Evolutionary conservation across 2,113 vertebrate genomes (phyloP).

Genomic region (Melospiza georgiana): DNA sequence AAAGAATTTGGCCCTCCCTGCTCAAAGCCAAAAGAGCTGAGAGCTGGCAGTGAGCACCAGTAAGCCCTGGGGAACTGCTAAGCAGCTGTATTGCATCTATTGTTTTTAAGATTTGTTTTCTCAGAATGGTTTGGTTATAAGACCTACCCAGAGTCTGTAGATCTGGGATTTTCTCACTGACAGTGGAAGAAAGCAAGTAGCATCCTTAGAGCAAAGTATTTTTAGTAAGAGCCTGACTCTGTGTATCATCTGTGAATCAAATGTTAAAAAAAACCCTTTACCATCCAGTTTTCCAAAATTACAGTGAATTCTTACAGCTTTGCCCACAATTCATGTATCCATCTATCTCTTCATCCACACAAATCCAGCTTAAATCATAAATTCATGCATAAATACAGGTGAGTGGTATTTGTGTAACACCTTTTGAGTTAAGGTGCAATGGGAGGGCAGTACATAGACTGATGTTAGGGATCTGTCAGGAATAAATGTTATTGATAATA

Average conservation of each 20-base stretch:
- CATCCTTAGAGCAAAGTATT: neutral
- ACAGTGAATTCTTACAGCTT: neutral
- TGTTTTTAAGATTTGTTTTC: conserved; percentile 45
- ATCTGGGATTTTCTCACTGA: neutral
- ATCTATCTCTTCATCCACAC: neutral
- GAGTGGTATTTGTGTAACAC: neutral
- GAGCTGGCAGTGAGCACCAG: conserved; percentile 42
- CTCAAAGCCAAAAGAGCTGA: neutral
- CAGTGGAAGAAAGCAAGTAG: neutral
- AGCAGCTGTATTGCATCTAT: conserved; percentile 23
- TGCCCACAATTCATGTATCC: neutral
- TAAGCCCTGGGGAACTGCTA: conserved; percentile 7
- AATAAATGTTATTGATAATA: neutral
- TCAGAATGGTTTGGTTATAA: conserved; percentile 3
- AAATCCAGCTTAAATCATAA: neutral
- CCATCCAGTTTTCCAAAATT: neutral
- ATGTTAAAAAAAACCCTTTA: neutral
- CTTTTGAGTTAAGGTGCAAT: neutral
- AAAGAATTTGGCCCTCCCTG: neutral
- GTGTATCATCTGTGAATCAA: neutral
- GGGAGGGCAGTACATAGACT: neutral
- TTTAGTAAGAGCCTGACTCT: neutral
- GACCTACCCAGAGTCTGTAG: neutral
- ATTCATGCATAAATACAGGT: neutral
- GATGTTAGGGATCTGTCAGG: neutral